phyloP scores from a whole-genome alignment of 2,797 vertebrate species.

The Limnodromus scolopaceus region DNA sequence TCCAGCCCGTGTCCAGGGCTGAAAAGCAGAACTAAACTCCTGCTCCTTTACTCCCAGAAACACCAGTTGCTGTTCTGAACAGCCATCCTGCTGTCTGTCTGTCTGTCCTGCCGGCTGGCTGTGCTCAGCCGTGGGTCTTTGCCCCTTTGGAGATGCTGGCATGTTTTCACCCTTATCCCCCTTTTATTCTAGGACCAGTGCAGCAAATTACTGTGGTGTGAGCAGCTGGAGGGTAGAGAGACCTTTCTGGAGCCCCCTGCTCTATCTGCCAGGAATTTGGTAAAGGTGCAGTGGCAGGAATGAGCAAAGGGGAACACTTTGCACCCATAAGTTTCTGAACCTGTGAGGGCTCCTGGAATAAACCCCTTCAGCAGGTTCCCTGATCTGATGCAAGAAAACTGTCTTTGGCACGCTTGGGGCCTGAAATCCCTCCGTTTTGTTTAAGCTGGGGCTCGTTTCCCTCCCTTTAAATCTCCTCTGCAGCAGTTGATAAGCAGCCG shows the following conservation, averaged over 20 bases:
- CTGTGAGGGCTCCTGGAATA: neutral
- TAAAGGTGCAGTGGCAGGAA: neutral
- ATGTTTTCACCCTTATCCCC: neutral
- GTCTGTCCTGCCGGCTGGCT: neutral
- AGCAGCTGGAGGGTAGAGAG: neutral
- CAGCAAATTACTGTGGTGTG: neutral
- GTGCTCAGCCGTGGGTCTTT: neutral
- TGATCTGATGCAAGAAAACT: neutral
- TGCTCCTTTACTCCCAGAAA: neutral
- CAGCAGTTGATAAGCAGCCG: constrained; percentile 17
- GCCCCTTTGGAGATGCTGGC: neutral
- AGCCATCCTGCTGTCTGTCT: neutral
- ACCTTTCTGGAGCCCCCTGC: neutral
- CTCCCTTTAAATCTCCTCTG: constrained; percentile 20
- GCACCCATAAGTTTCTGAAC: neutral
- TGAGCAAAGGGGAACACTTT: neutral
- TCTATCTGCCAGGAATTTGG: neutral
- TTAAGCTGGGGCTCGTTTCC: constrained; percentile 4
- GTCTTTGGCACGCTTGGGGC: neutral
- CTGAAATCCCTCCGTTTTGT: neutral
- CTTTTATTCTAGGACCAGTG: neutral
- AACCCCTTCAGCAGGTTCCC: neutral
- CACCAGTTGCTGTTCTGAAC: neutral
- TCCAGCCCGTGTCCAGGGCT: neutral
- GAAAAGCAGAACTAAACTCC: neutral